Conservation (phyloP, 2,113 vertebrate species). For the Coreoperca whiteheadi region DNA sequence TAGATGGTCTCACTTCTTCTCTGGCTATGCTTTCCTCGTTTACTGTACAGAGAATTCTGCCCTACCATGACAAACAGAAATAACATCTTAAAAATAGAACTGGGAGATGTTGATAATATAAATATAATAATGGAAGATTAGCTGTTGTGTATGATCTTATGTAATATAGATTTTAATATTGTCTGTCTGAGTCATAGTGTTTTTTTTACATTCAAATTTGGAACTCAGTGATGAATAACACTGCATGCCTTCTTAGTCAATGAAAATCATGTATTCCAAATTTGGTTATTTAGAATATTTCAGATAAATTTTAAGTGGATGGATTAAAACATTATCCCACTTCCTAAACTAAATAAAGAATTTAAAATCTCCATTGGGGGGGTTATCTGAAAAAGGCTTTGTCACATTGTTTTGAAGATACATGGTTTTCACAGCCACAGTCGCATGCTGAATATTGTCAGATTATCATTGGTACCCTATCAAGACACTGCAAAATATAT, state of each 20-base stretch:
- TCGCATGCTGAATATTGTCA: background rate
- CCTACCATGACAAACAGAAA: background rate
- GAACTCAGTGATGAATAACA: background rate
- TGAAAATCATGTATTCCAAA: background rate
- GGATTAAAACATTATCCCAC: background rate
- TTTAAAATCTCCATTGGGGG: background rate
- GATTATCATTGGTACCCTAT: background rate
- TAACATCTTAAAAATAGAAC: background rate
- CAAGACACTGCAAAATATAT: background rate
- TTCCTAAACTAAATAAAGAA: background rate
- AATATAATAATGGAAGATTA: background rate
- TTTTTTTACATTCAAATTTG: background rate
- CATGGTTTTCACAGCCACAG: background rate
- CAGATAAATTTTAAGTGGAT: background rate
- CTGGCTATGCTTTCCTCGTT: background rate
- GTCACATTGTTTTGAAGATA: background rate
- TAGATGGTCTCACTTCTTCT: conserved; percentile 5
- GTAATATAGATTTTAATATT: background rate
- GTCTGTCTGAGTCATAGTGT: too few species aligned
- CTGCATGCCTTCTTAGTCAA: background rate
- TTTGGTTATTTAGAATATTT: background rate
- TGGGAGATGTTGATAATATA: background rate
- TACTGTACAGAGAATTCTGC: background rate
- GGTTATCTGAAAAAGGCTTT: background rate
- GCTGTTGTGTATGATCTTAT: background rate